Evolutionary conservation across 1,140 invertebrate genomes (phyloP), one percentile per base, ranked within the genome.

Genomic region (Drosophila takahashii): DNA sequence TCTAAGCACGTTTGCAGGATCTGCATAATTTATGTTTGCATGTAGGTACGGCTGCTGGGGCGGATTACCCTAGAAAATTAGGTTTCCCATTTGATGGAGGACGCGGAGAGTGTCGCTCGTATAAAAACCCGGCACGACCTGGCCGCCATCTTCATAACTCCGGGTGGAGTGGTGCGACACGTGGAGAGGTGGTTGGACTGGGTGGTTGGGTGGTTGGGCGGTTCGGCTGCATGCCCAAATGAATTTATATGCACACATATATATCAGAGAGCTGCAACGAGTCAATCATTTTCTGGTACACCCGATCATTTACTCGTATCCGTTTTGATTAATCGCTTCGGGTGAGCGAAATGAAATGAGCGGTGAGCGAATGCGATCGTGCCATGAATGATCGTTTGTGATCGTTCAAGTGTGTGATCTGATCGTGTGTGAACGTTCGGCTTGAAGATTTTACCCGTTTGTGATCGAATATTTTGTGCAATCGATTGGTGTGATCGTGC

Each of bases 31-130:
- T 91, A 91, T 89, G 81, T 80, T 81, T 84, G 67, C 85, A 77
- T 76, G 83, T 72, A 65, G 64, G 61, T 64, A 47, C 66, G 48
- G 41, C 39, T 70, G 59, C 73, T 87, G 83, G 45, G 73, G 42
- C 67, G 89, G 81, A 91, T 91, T 91, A 91, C 85, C 75, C 79
- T 89, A 91, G 89, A 89, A 91, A 91, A 91, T 91, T 91, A 91
- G 84, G 76, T 91, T 87, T 90, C 53, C 77, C 61, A 77, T 85
- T 90, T 85, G 61, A 85, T 79, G 84, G 71, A 69, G 77, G 69
- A 53, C 22, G 76, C 69, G 79, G 71, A 89, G 83, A 85, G 65
- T 81, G 79, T 67, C 54, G 70, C 65, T 87, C 84, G 70, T 77
- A 89, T 89, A 89, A 89, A 87, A 90, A 75, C 77, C 67, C 50